Evolutionary conservation across 2,888 invertebrate species (phyloP).

Genomic region (Stegophylla sp.): DNA sequence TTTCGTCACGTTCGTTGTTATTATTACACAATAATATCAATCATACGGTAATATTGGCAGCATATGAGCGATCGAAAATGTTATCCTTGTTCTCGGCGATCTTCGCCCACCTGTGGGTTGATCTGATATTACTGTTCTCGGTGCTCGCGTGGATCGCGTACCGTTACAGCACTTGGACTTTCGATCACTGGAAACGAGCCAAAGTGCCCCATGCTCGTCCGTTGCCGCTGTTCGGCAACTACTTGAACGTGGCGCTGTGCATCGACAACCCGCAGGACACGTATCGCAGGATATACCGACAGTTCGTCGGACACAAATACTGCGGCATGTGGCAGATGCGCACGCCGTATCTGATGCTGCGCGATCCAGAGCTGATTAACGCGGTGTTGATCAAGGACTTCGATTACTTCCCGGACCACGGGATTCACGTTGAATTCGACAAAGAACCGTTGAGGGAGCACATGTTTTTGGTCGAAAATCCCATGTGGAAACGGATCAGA

Average conservation of each 20-base stretch:
- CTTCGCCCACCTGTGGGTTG: background rate
- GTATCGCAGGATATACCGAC: background rate
- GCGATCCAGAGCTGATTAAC: conserved; percentile 67
- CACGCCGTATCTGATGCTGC: conserved; percentile 66
- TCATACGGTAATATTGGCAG: no score
- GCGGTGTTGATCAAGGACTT: conserved; percentile 65
- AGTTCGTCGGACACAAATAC: conserved; percentile 61
- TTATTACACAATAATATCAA: no score
- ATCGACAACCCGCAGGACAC: background rate
- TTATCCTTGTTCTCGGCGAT: background rate
- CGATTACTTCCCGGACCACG: conserved; percentile 66
- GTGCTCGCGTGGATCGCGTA: background rate
- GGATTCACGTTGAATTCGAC: conserved; percentile 62
- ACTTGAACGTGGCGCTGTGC: background rate
- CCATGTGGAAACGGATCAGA: conserved; percentile 68
- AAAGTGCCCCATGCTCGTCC: background rate
- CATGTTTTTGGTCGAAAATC: conserved; percentile 66
- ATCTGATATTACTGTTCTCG: background rate
- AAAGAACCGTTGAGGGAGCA: conserved; percentile 64
- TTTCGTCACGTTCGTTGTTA: no score
- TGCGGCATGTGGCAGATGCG: conserved; percentile 67
- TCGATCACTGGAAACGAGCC: conserved; percentile 1
- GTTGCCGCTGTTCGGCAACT: conserved; percentile 8
- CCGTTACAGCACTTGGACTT: background rate
- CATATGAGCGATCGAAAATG: no score